Conservation (phyloP, 2,888 invertebrate species). For the Coecobrya sp. region DNA sequence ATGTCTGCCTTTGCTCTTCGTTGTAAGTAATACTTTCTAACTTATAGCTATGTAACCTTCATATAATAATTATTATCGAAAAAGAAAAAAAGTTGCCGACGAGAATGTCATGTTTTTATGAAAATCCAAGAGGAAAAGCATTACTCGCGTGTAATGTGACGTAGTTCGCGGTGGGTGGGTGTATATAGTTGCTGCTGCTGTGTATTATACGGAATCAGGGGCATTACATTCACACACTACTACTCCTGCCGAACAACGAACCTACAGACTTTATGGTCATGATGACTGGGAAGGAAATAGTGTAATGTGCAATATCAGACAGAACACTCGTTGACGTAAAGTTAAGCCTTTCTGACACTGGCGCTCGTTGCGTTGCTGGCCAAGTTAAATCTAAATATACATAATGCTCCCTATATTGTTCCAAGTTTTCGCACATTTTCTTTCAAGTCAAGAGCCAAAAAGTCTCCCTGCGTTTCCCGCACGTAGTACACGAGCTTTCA, state of each 20-base stretch:
- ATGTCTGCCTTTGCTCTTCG: conserved; percentile 13
- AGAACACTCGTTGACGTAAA: conserved; percentile 47
- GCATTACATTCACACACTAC: not conserved
- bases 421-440: conserved; percentile 58
- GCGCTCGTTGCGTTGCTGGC: not conserved
- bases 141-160: conserved; percentile 28
- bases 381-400: conserved; percentile 1
- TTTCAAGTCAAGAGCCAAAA: conserved; percentile 26
- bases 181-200: not conserved
- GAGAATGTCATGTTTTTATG: conserved; percentile 53
- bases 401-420: conserved; percentile 10
- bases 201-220: not conserved
- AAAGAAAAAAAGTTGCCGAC: conserved; percentile 17
- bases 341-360: conserved; percentile 35
- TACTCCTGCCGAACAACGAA: not conserved
- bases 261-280: conserved; percentile 34
- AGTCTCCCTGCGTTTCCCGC: conserved; percentile 15
- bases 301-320: conserved; percentile 52
- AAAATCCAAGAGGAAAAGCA: conserved; percentile 39
- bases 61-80: conserved; percentile 53
- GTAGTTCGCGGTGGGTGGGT: not conserved
- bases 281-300: not conserved
- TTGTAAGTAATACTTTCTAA: not conserved
- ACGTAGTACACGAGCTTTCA: conserved; percentile 29
- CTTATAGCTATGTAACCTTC: conserved; percentile 34